Evolutionary conservation across 2,888 invertebrate genomes (phyloP).

Genomic region (Lumbricus terrestris): DNA sequence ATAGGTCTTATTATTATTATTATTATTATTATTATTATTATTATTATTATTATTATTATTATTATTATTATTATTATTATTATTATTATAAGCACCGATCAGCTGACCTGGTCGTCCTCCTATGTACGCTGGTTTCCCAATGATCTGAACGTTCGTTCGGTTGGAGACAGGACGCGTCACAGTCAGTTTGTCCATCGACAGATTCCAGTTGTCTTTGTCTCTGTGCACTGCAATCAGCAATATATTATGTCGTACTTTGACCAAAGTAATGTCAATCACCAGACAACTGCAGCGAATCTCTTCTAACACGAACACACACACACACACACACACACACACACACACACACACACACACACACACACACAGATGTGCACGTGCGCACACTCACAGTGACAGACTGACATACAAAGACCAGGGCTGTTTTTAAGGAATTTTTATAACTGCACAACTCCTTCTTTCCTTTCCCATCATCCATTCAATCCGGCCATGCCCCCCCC

Average conservation of each 20-base stretch:
- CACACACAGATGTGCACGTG: neutral
- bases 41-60: too few species aligned
- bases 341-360: neutral
- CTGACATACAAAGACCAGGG: too few species aligned
- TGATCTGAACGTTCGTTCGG: conserved; percentile 28
- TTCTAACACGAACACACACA: too few species aligned
- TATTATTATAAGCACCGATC: neutral
- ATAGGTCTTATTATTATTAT: too few species aligned
- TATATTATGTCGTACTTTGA: neutral
- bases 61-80: too few species aligned
- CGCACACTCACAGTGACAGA: neutral
- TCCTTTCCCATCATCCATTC: too few species aligned
- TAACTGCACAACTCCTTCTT: too few species aligned
- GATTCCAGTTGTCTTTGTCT: conserved; percentile 20
- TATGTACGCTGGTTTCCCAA: conserved; percentile 32
- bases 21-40: too few species aligned
- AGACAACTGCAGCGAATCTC: neutral
- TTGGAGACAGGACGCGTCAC: conserved; percentile 20
- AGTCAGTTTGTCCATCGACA: conserved; percentile 20
- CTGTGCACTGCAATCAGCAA: conserved; percentile 12
- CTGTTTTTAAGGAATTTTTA: too few species aligned
- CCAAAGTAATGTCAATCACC: neutral
- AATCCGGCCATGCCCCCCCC: too few species aligned
- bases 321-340: neutral
- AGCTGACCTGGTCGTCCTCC: conserved; percentile 35